Conservation (phyloP, 1,140 invertebrate species). For the Tachypleus tridentatus region DNA sequence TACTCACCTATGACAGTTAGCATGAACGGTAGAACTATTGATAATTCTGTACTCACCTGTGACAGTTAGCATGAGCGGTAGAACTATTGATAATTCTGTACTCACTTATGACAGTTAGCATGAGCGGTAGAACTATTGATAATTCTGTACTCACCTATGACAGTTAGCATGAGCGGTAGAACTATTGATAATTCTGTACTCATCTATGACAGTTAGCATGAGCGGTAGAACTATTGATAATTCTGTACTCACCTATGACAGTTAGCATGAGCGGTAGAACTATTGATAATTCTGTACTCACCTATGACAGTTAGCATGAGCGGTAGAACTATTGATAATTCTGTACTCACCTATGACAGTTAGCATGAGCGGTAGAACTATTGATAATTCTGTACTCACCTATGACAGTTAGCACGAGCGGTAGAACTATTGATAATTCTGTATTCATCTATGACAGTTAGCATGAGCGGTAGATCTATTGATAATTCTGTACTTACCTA, state of each 20-base stretch:
- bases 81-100: background rate
- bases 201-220: conserved; percentile 18
- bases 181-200: background rate
- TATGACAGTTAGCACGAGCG: conserved; percentile 12
- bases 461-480: background rate
- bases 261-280: conserved; percentile 5
- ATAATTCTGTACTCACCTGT: conserved; percentile 12
- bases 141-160: conserved; percentile 14
- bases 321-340: too few species aligned
- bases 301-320: conserved; percentile 16
- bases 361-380: conserved; percentile 3
- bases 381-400: conserved; percentile 8
- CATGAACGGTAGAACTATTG: background rate
- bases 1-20: conserved; percentile 19
- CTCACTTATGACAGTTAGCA: conserved; percentile 18
- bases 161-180: conserved; percentile 7
- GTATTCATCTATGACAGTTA: conserved; percentile 17
- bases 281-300: conserved; percentile 3
- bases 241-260: conserved; percentile 15
- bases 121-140: background rate
- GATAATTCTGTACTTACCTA: conserved; percentile 9
- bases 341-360: conserved; percentile 16
- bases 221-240: too few species aligned
- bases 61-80: conserved; percentile 10
- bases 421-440: too few species aligned